These are phyloP conservation scores for Lagodon rhomboides DNA, from an alignment of 2,797 vertebrate genomes.

Conservation along the genomic window DNA sequence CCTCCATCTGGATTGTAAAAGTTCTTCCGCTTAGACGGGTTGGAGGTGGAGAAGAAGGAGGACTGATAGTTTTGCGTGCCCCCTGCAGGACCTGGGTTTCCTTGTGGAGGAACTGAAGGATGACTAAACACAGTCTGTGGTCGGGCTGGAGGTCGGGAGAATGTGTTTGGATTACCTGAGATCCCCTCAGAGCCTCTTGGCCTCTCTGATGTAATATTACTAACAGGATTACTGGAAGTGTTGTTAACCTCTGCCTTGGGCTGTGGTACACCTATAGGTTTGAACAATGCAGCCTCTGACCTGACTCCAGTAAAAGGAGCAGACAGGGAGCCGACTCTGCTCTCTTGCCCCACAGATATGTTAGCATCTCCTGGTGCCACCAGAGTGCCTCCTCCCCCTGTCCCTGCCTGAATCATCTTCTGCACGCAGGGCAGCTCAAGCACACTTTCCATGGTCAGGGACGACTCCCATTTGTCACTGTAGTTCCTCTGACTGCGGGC, in stretches of 20 bases:
- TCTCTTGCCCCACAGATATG: constrained; percentile 80
- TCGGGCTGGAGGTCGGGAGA: constrained; percentile 41
- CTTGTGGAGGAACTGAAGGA: constrained; percentile 60
- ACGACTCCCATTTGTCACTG: constrained; percentile 94
- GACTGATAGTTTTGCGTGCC: constrained; percentile 70
- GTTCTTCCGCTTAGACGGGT: constrained; percentile 86
- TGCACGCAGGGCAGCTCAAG: constrained; percentile 88
- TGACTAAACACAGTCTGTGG: constrained; percentile 80
- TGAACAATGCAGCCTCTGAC: constrained; percentile 58
- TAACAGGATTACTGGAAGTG: constrained; percentile 15
- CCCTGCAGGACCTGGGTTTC: constrained; percentile 41
- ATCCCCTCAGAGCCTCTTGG: constrained; percentile 47
- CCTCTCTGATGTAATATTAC: constrained; percentile 44
- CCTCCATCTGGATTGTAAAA: constrained; percentile 79
- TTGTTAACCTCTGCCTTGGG: constrained; percentile 53
- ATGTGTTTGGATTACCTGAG: constrained; percentile 30
- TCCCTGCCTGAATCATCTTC: constrained; percentile 84
- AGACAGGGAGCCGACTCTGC: constrained; percentile 63
- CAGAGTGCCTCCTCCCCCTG: constrained; percentile 66
- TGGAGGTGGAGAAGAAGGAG: constrained; percentile 72
- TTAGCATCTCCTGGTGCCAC: constrained; percentile 80
- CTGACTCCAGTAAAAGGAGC: constrained; percentile 30
- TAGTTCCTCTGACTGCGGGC: constrained; percentile 91
- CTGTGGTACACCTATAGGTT: constrained; percentile 50
- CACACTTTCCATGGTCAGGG: constrained; percentile 87